Evolutionary conservation across 1,140 invertebrate species (phyloP), one percentile per base, ranked within the genome.

Genomic region (Lasaia peninsularis): DNA sequence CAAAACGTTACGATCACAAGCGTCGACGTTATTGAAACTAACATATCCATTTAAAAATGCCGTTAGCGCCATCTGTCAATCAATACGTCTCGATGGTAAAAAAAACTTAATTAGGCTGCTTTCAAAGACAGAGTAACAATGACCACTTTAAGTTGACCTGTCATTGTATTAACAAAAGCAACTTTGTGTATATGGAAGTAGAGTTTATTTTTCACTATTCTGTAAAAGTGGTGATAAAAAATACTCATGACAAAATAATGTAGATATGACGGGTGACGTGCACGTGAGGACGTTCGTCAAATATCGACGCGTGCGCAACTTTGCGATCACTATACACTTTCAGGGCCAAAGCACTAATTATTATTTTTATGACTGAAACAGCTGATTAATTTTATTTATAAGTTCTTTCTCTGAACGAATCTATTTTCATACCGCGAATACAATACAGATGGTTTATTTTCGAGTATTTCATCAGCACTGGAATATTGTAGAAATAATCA

Each of bases 101-200:
- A 85, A 84, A 86, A 88, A 86, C 78, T 77, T 85, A 85, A 84
- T 83, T 84, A 86, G 80, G 69, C 78, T 75, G 78, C 80, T 86
- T 76, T 88, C 78, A 80, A 81, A 80, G 76, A 79, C 75, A 73
- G 72, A 71, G 66, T 59, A 73, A 73, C 70, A 65, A 69, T 65
- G 70, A 62, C 72, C 67, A 67, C 16, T 61, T 52, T 60, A 44
- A 49, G 55, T 57, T 64, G 56, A 33, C 12, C 35, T 52, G 35
- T 60, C 32, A 18, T 50, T 52, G 59, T 44, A 10, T 21, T 48
- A 48, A 18, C 54, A 65, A 63, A 40, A 48, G 60, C 50, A 31
- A 63, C 55, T 58, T 71, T 62, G 58, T 64, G 32, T 34, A 12
- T 14, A 58, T 49, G 20, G 21, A 24, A 12, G 32, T 67, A 69